Base-by-base conservation (phyloP, 1,140 invertebrate genomes). In the Brachionus paranguensis region DNA sequence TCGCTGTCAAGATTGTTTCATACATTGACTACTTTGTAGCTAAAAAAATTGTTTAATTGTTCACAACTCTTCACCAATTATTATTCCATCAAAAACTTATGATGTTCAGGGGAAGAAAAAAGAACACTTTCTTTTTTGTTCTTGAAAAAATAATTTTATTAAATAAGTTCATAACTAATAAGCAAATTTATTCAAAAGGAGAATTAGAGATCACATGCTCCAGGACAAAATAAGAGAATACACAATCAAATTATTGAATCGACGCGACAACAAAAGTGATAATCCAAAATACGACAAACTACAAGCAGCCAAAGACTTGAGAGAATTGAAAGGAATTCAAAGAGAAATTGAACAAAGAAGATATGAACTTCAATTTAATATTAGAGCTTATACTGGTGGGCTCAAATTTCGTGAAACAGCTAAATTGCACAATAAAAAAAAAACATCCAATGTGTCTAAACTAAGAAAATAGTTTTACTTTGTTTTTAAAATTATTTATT, bases 331-430 rank as follows among this genome's bases (percentile, higher is more conserved):
- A 60, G 43, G 29, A 12, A 60, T 81, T 24, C 33, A 60, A 45
- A 43, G 78, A 81, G 78, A 81, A 45, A 60, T 81, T 33, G 53
- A 68, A 37, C 78, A 81, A 68, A 37, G 78, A 64, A 24, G 78
- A 33, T 64, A 64, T 20, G 78, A 81, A 60, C 37, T 81, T 29
- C 78, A 81, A 27, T 68, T 64, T 41, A 81, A 81, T 68, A 60
- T 81, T 5, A 60, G 78, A 37, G 50, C 29, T 20, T 45, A 81
- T 33, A 81, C 60, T 24, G 78, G 78, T 24, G 78, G 60, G 10
- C 33, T 68, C 12, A 81, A 43, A 60, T 81, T 64, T 81, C 29
- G 53, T 24, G 78, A 81, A 33, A 55, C 33, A 37, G 78, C 78
- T 33, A 68, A 76, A 27, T 17, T 76, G n/a, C 41, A 76, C 29